These are phyloP conservation scores for Noturus placidus DNA, from an alignment of 2,113 vertebrate species.

Conservation along the genomic window DNA sequence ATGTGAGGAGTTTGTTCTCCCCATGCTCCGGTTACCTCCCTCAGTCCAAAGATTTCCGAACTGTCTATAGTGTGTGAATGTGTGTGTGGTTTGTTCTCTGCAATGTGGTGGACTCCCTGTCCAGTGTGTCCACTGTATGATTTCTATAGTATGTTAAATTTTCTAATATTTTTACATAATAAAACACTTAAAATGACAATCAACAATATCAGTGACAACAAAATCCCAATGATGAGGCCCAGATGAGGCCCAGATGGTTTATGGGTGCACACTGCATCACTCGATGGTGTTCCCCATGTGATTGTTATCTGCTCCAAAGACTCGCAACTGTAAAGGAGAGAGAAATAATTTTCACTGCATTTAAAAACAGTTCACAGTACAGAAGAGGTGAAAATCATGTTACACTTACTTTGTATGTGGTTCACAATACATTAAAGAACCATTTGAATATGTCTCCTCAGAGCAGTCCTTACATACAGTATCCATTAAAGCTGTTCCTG, in stretches of 20 bases:
- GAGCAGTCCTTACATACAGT: slow-evolving; percentile 43
- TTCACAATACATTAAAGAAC: slow-evolving; percentile 38
- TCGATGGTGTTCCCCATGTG: slow-evolving; percentile 1
- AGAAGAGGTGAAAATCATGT: not conserved
- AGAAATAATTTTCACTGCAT: not conserved
- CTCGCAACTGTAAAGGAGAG: not conserved
- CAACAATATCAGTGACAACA: not conserved
- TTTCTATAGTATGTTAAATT: no score
- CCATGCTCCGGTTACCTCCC: no score
- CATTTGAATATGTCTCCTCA: slow-evolving; percentile 46
- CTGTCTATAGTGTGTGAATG: no score
- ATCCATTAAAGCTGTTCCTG: slow-evolving; percentile 45
- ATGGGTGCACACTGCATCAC: slow-evolving; percentile 26
- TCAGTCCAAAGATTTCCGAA: no score
- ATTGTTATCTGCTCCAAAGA: slow-evolving; percentile 1
- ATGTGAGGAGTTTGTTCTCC: no score
- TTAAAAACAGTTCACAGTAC: not conserved
- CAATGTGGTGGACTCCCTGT: no score
- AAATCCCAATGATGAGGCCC: not conserved
- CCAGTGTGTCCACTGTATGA: no score
- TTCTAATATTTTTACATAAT: not conserved
- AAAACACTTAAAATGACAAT: not conserved
- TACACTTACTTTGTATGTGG: slow-evolving; percentile 45
- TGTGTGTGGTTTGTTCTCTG: no score
- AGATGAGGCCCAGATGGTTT: not conserved